A percentile compares a stretch with the other conserved stretches of the same genome.
These are phyloP conservation scores for Ormyrus rosae DNA, from an alignment of 2,888 invertebrate genomes.

Conservation along the genomic window DNA sequence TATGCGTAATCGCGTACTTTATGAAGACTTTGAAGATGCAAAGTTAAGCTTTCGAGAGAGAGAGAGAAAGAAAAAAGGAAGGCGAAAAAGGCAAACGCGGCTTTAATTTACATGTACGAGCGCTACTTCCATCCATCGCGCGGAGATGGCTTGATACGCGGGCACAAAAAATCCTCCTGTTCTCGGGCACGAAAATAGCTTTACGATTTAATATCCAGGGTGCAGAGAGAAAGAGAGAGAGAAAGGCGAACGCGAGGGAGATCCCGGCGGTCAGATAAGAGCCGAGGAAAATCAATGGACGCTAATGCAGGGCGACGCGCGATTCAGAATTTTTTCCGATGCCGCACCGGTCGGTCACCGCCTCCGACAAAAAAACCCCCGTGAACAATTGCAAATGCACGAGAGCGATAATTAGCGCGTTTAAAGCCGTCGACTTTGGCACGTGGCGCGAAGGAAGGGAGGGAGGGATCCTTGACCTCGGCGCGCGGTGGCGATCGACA, in stretches of 20 bases:
- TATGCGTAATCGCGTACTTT: no score
- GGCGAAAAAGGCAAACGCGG: neutral
- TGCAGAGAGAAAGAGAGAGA: slow-evolving; percentile 16
- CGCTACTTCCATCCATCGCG: slow-evolving; percentile 21
- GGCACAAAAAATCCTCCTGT: slow-evolving; percentile 32
- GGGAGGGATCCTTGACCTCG: slow-evolving; percentile 33
- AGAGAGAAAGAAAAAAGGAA: neutral
- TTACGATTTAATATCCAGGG: slow-evolving; percentile 51
- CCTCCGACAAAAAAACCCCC: slow-evolving; percentile 16
- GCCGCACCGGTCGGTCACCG: neutral
- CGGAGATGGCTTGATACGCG: slow-evolving; percentile 44
- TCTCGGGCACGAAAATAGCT: slow-evolving; percentile 50
- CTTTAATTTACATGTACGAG: slow-evolving; percentile 37
- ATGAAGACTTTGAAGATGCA: no score
- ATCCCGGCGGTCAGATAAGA: slow-evolving; percentile 44
- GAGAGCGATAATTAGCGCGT: slow-evolving; percentile 16
- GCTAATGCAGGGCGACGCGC: slow-evolving; percentile 47
- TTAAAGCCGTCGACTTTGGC: neutral
- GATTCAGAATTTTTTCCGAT: slow-evolving; percentile 34
- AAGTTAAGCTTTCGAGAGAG: neutral
- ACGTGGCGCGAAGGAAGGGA: neutral
- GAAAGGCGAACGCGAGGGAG: slow-evolving; percentile 26
- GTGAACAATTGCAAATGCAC: neutral
- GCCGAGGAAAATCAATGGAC: slow-evolving; percentile 53
- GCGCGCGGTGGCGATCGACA: neutral